Evolutionary conservation across 2,888 invertebrate species (phyloP).

Genomic region (Venusia cambrica): DNA sequence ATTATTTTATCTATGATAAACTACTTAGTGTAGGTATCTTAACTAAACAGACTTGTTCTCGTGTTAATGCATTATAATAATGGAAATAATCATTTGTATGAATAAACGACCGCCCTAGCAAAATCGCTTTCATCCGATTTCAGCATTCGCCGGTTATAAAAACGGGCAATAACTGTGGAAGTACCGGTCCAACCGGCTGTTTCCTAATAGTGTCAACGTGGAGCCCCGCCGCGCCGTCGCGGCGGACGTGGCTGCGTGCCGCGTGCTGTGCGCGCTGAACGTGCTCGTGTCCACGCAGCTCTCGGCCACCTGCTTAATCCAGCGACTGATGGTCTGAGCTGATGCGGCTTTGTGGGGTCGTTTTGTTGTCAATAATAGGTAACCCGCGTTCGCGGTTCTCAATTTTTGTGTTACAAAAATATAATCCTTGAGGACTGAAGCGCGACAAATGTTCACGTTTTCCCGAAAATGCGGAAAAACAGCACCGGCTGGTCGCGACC

Average conservation of each 20-base stretch:
- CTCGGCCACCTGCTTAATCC: slow-evolving; percentile 12
- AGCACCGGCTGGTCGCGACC: slow-evolving; percentile 15
- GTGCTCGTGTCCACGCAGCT: slow-evolving; percentile 4
- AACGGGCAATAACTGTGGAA: background rate
- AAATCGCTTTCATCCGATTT: slow-evolving; percentile 1
- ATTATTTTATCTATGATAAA: too few relatives aligned
- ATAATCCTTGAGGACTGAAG: too few relatives aligned
- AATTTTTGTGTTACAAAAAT: too few relatives aligned
- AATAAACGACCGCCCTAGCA: slow-evolving; percentile 1
- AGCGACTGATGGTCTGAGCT: slow-evolving; percentile 11
- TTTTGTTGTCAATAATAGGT: slow-evolving; percentile 6
- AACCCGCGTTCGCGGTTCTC: background rate
- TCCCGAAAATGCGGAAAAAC: too few relatives aligned
- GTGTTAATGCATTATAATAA: too few relatives aligned
- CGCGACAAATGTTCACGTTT: too few relatives aligned
- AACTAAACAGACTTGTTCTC: too few relatives aligned
- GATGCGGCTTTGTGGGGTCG: slow-evolving; percentile 6
- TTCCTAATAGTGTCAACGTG: slow-evolving; percentile 3
- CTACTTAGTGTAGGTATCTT: too few relatives aligned
- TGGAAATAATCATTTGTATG: background rate
- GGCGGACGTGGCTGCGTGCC: background rate
- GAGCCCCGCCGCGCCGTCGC: slow-evolving; percentile 3
- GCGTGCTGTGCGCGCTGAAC: slow-evolving; percentile 4
- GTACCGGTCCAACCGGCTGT: slow-evolving; percentile 7
- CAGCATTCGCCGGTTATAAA: slow-evolving; percentile 2